Evolutionary conservation across 2,797 vertebrate species (phyloP), one percentile per base, ranked within the genome.

Genomic region (Delichon dasypus): DNA sequence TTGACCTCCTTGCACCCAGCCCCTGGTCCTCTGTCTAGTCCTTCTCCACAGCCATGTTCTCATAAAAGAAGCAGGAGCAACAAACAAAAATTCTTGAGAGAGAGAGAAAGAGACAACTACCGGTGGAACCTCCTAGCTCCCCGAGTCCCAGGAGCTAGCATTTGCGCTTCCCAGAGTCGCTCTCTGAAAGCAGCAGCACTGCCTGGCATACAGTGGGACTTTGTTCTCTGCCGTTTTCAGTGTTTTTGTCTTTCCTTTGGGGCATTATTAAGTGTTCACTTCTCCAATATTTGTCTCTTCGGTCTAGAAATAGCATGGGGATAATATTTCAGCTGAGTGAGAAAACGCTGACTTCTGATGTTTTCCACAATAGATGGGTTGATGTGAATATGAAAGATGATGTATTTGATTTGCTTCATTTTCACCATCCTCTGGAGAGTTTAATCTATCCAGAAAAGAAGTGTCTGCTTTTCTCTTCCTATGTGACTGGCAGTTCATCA

Each of bases 391-490:
- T 84, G 94, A 93, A 93, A 95, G 90, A 95, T 65, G 76, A 96
- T 95, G 88, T 81, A 95, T 86, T 93, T 92, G 93, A 95, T 96
- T 95, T 93, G 61, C 92, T 96, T 96, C n/a, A 0, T 71, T 95
- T 95, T 96, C 90, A 87, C 83, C 92, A 89, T 61, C 67, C 93
- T 94, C 95, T 84, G 61, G 90, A 94, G 95, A 92, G 53, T 85
- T 95, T 82, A 93, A 90, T 95, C 96, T 94, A 91, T 93, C 95
- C 55, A 95, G 91, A 94, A 94, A 95, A 96, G 79, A 94, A 91
- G 74, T 78, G 80, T 95, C 90, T 96, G 93, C 73, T 77, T 62
- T 88, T 94, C 87, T 83, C 79, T 93, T 80, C 83, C 84, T 67
- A 10, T 81, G 77, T 91, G 88, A 81, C 91, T 96, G 91, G 88